These are phyloP conservation scores for Idaea straminata DNA, from an alignment of 2,888 invertebrate genomes.

Conservation along the genomic window DNA sequence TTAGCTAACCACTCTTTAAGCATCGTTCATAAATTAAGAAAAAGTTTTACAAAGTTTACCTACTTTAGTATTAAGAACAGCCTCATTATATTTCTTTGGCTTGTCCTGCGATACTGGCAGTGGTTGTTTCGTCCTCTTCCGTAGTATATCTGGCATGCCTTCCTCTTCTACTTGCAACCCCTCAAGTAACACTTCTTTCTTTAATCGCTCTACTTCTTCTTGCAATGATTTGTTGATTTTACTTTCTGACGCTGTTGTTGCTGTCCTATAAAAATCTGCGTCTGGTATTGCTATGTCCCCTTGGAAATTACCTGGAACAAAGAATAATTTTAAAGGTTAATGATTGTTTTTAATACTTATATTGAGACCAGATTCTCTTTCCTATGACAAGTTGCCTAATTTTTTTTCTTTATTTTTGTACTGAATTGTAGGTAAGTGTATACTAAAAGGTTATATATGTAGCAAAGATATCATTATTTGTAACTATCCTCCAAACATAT, in stretches of 20 bases:
- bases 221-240: slow-evolving; percentile 84
- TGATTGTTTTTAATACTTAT: background rate
- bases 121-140: slow-evolving; percentile 86
- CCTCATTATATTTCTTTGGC: slow-evolving; percentile 75
- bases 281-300: slow-evolving; percentile 92
- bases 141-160: slow-evolving; percentile 86
- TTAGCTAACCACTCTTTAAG: background rate
- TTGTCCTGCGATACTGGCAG: slow-evolving; percentile 66
- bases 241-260: slow-evolving; percentile 54
- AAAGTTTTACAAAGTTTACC: slow-evolving; percentile 9
- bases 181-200: slow-evolving; percentile 89
- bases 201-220: slow-evolving; percentile 89
- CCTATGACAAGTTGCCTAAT: no score
- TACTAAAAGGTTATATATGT: no score
- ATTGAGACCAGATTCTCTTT: background rate
- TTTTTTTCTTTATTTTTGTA: no score
- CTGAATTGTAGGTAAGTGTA: no score
- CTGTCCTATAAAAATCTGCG: slow-evolving; percentile 61
- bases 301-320: slow-evolving; percentile 86
- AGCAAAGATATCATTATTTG: no score
- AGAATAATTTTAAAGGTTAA: slow-evolving; percentile 17
- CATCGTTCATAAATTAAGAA: background rate
- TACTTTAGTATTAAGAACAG: slow-evolving; percentile 68
- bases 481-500: no score
- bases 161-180: slow-evolving; percentile 92